A percentile compares a stretch with the other conserved stretches of the same genome.
Evolutionary conservation across 1,140 invertebrate species (phyloP).

Genomic region (Neomicropteryx cornuta): DNA sequence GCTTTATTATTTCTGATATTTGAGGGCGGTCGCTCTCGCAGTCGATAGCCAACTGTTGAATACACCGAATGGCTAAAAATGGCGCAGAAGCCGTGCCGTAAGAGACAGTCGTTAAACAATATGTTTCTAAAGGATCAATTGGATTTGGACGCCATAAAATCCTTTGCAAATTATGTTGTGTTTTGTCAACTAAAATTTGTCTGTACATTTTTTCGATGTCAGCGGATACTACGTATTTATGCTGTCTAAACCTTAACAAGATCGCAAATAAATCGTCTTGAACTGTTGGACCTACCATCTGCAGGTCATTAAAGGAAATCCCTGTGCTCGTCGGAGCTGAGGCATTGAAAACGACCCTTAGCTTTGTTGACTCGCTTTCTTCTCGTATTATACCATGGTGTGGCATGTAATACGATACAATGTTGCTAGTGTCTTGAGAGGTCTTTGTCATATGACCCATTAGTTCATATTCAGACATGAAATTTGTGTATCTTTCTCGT

Average conservation of each 20-base stretch:
- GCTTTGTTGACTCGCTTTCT: conserved; percentile 18
- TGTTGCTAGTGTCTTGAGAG: conserved; percentile 7
- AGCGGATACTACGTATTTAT: conserved; percentile 17
- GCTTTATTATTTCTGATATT: conserved; percentile 13
- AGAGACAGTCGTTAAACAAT: conserved; percentile 15
- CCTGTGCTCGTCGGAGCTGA: conserved; percentile 20
- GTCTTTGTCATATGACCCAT: conserved; percentile 24
- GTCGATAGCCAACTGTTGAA: conserved; percentile 14
- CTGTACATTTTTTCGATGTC: conserved; percentile 27
- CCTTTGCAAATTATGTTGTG: conserved; percentile 18
- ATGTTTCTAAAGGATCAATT: conserved; percentile 15
- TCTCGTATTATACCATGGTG: conserved; percentile 23
- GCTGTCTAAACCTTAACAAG: conserved; percentile 19
- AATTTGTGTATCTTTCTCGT: conserved; percentile 17
- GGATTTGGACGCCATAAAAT: conserved; percentile 20
- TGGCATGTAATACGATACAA: conserved; percentile 12
- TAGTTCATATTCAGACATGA: conserved; percentile 24
- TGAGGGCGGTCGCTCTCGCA: conserved; percentile 9
- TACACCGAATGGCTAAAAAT: conserved; percentile 17
- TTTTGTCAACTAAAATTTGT: conserved; percentile 15
- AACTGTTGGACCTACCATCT: conserved; percentile 20
- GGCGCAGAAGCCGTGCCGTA: conserved; percentile 19
- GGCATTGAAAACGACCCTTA: conserved; percentile 28
- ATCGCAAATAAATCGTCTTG: conserved; percentile 24
- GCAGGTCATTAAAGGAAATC: conserved; percentile 23